phyloP scores from a whole-genome alignment of 2,888 invertebrate species.

The Aspidiotus rigidus region DNA sequence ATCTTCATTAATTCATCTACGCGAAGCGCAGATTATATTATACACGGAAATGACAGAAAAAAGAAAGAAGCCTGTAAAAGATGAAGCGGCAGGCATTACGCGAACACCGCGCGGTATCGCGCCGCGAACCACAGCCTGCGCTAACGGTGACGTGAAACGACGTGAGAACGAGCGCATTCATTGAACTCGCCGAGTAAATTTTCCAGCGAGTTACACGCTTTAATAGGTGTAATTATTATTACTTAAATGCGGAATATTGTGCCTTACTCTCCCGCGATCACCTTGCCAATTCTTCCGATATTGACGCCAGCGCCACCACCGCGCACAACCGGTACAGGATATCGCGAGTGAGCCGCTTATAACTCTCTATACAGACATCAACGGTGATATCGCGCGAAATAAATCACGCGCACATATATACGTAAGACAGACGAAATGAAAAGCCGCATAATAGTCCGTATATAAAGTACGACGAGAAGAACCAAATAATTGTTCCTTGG shows the following conservation, averaged over 20 bases:
- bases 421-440: too few species aligned
- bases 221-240: background rate
- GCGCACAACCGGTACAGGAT: too few species aligned
- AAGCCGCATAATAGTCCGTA: too few species aligned
- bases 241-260: background rate
- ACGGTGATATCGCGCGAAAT: too few species aligned
- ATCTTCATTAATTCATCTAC: too few species aligned
- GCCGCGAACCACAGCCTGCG: background rate
- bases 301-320: background rate
- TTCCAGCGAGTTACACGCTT: slow-evolving; percentile 4
- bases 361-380: too few species aligned
- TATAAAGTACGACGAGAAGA: too few species aligned
- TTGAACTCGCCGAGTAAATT: background rate
- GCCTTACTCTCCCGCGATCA: background rate
- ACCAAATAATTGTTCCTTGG: too few species aligned
- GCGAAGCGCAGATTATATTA: too few species aligned
- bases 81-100: background rate
- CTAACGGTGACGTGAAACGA: slow-evolving; percentile 1
- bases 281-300: background rate
- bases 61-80: background rate
- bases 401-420: too few species aligned
- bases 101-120: too few species aligned
- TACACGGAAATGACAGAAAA: background rate
- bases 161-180: background rate
- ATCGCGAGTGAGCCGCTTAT: too few species aligned